Evolutionary conservation across 2,888 invertebrate genomes (phyloP).

Genomic region (Empis stercorea): DNA sequence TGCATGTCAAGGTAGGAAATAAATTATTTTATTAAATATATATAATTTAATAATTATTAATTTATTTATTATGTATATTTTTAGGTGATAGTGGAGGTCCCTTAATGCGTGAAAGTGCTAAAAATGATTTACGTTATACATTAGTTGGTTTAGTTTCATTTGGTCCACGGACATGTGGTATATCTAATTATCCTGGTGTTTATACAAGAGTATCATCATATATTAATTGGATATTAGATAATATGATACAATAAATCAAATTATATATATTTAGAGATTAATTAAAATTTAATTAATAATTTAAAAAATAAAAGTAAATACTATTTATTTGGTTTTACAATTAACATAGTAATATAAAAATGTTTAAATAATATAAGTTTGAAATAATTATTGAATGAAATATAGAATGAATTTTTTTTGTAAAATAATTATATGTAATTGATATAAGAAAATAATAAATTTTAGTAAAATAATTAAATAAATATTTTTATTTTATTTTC

Average conservation of each 20-base stretch:
- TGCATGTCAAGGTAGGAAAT: slow-evolving; percentile 30
- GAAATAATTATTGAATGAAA: too few species aligned
- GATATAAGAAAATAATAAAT: neutral
- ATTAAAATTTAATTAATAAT: neutral
- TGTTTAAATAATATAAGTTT: neutral
- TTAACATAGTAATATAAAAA: neutral
- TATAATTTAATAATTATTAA: too few species aligned
- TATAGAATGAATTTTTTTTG: too few species aligned
- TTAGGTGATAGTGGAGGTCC: slow-evolving; percentile 35
- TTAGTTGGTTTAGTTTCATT: slow-evolving; percentile 31
- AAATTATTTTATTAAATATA: too few species aligned
- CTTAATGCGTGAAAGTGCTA: slow-evolving; percentile 25
- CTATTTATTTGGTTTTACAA: slow-evolving; percentile 2
- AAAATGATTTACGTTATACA: slow-evolving; percentile 16
- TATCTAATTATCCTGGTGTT: slow-evolving; percentile 32
- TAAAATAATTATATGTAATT: too few species aligned
- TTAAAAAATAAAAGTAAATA: neutral
- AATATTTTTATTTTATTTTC: too few species aligned
- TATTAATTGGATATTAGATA: slow-evolving; percentile 33
- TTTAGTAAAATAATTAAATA: neutral
- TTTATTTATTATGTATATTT: neutral
- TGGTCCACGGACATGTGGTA: slow-evolving; percentile 32
- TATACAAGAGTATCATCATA: slow-evolving; percentile 35
- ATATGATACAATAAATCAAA: slow-evolving; percentile 13
- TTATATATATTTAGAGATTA: neutral